Conservation (phyloP, 2,113 vertebrate genomes). For the Callorhinus ursinus region DNA sequence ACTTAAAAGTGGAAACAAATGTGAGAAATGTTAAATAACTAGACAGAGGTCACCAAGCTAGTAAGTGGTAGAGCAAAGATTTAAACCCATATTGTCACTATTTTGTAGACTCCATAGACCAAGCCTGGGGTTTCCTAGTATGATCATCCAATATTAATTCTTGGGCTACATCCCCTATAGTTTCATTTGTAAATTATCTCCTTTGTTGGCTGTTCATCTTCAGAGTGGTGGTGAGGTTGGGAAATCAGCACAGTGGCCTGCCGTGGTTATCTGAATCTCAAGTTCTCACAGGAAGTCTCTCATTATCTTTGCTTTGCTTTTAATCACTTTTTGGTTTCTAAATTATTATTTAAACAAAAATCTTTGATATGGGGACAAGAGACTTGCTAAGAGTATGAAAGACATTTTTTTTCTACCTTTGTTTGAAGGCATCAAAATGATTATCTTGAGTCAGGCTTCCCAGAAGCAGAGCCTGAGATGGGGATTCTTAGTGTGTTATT, state of each 20-base stretch:
- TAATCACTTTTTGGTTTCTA: conserved; percentile 16
- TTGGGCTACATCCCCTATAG: neutral
- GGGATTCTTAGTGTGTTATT: neutral
- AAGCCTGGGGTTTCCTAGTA: neutral
- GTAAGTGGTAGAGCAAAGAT: neutral
- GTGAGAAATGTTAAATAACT: neutral
- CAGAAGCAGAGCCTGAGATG: neutral
- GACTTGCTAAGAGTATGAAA: neutral
- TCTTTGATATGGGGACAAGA: neutral
- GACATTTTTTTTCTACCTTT: neutral
- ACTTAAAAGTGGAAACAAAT: neutral
- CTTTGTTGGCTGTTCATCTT: neutral
- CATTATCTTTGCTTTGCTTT: neutral
- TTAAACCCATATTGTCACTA: neutral
- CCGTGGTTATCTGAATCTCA: neutral
- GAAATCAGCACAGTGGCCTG: neutral
- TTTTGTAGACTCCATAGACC: neutral
- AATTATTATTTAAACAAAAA: conserved; percentile 7
- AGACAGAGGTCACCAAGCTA: neutral
- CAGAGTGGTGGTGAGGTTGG: neutral
- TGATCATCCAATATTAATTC: neutral
- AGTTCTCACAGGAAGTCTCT: neutral
- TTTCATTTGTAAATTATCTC: neutral
- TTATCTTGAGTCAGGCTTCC: neutral
- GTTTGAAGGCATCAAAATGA: neutral